Evolutionary conservation across 2,797 vertebrate genomes (phyloP).

Genomic region (Rhabdophis nuchalis): DNA sequence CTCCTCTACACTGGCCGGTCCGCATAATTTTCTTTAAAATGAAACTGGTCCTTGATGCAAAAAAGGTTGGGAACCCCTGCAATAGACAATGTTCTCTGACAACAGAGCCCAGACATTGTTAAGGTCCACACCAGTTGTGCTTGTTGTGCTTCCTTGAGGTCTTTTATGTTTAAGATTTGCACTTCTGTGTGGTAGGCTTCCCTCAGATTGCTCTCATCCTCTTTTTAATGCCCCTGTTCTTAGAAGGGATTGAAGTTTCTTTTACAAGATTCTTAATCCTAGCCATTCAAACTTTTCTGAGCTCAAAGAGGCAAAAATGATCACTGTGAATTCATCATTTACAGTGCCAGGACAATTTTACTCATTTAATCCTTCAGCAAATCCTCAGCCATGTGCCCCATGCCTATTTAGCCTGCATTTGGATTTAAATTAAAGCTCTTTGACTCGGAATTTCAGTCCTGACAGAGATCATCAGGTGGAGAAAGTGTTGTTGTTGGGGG

Average conservation of each 20-base stretch:
- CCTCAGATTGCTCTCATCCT: background rate
- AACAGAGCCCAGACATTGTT: background rate
- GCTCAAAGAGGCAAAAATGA: background rate
- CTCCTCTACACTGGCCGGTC: too few relatives aligned
- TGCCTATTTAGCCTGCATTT: background rate
- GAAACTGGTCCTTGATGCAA: too few relatives aligned
- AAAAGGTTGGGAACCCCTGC: too few relatives aligned
- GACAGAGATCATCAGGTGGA: background rate
- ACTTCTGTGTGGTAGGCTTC: background rate
- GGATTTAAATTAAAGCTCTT: background rate
- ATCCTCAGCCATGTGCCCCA: background rate
- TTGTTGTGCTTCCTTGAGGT: background rate
- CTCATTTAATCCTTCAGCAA: background rate
- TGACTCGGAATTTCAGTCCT: background rate
- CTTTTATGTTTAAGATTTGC: background rate
- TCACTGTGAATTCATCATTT: background rate
- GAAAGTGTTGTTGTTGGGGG: background rate
- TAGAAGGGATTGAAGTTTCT: background rate
- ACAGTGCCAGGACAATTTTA: background rate
- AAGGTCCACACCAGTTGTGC: too few relatives aligned
- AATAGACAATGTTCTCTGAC: background rate
- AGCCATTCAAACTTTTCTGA: background rate
- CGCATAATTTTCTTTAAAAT: too few relatives aligned
- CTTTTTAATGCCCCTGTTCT: background rate
- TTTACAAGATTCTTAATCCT: background rate